Evolutionary conservation across 2,888 invertebrate genomes (phyloP), one percentile per base, ranked within the genome.

Genomic region (Linnaemya vulpina): DNA sequence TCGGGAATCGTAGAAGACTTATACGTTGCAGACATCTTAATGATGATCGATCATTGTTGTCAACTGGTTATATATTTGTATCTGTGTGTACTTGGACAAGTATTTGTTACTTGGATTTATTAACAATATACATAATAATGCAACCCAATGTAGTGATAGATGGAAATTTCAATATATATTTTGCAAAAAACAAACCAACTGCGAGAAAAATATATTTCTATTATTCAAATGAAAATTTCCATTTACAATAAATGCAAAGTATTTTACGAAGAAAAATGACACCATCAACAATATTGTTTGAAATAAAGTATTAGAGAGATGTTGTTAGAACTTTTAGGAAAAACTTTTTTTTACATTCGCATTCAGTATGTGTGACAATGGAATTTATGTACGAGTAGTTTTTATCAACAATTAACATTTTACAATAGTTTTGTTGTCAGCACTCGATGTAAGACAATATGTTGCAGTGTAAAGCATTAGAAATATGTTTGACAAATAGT

Each of bases 331-430:
- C 2, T 73, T 60, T 15, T n/a, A 46, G 15, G 1, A 30, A 20
- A 43, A 25, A n/a, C n/a, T 0, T 43, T 43, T 55, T 30, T 63
- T 40, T 9, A 30, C 40, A 63, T 53, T 22, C 3, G 40, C 30
- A 58, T 58, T 3, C n/a, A 15, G 1, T 43, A 49, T 49, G n/a
- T 49, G 49, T 43, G 11, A 13, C n/a, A 1, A 17, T 67, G 30
- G 17, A n/a, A 49, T n/a, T 13, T 17, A 43, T 43, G 20, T 67
- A 30, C n/a, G 5, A 30, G 3, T 55, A 22, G 13, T 67, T 73
- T 67, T 73, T 25, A 20, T 11, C 1, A 51, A 53, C 63, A 74
- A 76, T 63, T 71, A 63, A 79, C 71, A 79, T 79, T 63, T 79
- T 75, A 74, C 74, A 68, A 20, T n/a, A 53, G 67, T 68, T 80